Evolutionary conservation across 2,888 invertebrate species (phyloP), one percentile per base, ranked within the genome.

Genomic region (Macrostomum cliftonense): DNA sequence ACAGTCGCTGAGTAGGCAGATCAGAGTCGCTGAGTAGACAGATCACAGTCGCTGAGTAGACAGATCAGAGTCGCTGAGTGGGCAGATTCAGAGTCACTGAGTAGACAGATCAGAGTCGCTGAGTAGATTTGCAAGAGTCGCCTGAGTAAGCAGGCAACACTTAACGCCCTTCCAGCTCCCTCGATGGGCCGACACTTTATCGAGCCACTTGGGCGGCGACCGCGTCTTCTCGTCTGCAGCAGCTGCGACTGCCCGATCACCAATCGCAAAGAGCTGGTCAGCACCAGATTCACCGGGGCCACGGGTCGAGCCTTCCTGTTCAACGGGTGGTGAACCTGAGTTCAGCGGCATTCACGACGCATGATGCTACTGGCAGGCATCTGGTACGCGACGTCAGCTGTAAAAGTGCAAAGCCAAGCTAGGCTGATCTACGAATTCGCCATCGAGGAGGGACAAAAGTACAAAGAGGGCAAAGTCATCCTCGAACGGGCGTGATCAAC

Each of bases 321-420:
- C 69, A 87, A 88, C 80, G 80, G 65, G 89, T 49, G 5, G 53
- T 57, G 7, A 57, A 56, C 47, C 38, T 53, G 38, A 43, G 16
- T 46, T 39, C 38, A 50, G 77, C 28, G 28, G 28, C 9, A 28
- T 28, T 7, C 67, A 70, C 52, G 69, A 70, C 78, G 95, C 51
- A 88, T 93, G 12, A 99, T 97, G 97, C 74, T 97, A 97, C 97
- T 0, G 74, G 74, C 1, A 79, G 91, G 19, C 97, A 97, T 70
- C 91, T 95, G 85, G 95, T 99, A 2, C 78, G 97, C 9, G 97
- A 97, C 71, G 95, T 97, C 0, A 86, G 86, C 57, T 97, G 97
- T 72, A 95, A 74, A 85, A 84, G 65, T 97, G 97, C 67, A 81
- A 83, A 59, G 81, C 85, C 4, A 93, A 93, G 70, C 78, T 95